phyloP scores from a whole-genome alignment of 2,888 invertebrate species.

The Hecatera dysodea region DNA sequence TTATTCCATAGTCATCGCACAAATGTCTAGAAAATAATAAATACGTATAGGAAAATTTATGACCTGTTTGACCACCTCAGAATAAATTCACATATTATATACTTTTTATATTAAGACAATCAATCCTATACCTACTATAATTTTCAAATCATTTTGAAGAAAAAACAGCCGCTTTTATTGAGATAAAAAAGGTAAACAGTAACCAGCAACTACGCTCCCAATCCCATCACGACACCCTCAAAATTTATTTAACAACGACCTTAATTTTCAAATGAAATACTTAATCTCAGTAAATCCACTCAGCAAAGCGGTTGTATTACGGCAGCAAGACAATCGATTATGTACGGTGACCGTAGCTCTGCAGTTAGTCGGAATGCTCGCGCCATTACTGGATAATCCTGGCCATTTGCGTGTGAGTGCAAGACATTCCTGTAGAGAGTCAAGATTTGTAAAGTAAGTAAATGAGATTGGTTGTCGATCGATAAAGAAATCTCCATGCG shows the following conservation, averaged over 20 bases:
- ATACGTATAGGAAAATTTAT: neutral
- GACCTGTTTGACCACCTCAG: neutral
- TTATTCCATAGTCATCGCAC: neutral
- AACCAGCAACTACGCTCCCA: no score
- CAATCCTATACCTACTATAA: no score
- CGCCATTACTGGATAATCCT: constrained; percentile 83
- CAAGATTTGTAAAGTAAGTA: constrained; percentile 29
- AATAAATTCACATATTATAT: neutral
- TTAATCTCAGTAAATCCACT: constrained; percentile 43
- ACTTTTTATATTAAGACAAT: no score
- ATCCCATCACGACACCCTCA: neutral
- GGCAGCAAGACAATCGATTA: constrained; percentile 73
- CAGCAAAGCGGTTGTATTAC: constrained; percentile 57
- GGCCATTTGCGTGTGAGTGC: constrained; percentile 78
- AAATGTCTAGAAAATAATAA: no score
- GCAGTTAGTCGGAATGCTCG: constrained; percentile 78
- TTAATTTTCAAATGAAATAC: constrained; percentile 40
- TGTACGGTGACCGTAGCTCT: constrained; percentile 66
- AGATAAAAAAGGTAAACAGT: no score
- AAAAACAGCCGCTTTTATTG: neutral
- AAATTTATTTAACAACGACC: constrained; percentile 14
- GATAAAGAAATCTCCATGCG: no score
- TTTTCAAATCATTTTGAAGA: neutral
- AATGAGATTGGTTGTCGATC: neutral
- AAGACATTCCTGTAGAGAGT: constrained; percentile 41